Conservation (phyloP, 2,113 vertebrate species). For the Thalassoma bifasciatum region DNA sequence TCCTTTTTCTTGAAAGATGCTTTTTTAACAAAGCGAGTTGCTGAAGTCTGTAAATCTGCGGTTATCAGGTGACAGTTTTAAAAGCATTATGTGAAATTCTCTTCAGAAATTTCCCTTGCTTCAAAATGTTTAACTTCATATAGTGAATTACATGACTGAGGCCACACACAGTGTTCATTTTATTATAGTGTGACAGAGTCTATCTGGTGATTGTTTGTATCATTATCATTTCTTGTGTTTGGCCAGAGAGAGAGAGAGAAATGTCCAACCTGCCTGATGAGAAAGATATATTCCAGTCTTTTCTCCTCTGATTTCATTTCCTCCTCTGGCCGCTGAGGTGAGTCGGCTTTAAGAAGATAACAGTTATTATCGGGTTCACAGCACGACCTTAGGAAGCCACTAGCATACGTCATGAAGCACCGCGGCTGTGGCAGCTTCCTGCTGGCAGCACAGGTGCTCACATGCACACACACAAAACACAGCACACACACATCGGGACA, state of each 20-base stretch:
- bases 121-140: too few relatives aligned
- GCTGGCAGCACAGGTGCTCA: slow-evolving; percentile 75
- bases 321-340: slow-evolving; percentile 1
- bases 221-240: too few relatives aligned
- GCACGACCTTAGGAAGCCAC: slow-evolving; percentile 63
- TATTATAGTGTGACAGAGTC: too few relatives aligned
- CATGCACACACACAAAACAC: slow-evolving; percentile 41
- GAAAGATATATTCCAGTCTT: neutral
- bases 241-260: neutral
- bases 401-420: slow-evolving; percentile 55
- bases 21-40: too few relatives aligned
- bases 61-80: too few relatives aligned
- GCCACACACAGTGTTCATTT: too few relatives aligned
- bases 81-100: too few relatives aligned
- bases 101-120: too few relatives aligned
- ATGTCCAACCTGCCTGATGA: neutral
- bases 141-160: too few relatives aligned
- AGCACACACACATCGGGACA: slow-evolving; percentile 15
- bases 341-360: slow-evolving; percentile 52
- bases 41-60: too few relatives aligned
- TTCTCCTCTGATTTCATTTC: neutral
- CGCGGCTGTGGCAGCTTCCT: slow-evolving; percentile 53
- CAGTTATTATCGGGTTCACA: slow-evolving; percentile 50
- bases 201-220: too few relatives aligned
- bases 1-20: too few relatives aligned